These are phyloP conservation scores for Pteropus rufus DNA, from an alignment of 2,797 vertebrate species.

Conservation along the genomic window DNA sequence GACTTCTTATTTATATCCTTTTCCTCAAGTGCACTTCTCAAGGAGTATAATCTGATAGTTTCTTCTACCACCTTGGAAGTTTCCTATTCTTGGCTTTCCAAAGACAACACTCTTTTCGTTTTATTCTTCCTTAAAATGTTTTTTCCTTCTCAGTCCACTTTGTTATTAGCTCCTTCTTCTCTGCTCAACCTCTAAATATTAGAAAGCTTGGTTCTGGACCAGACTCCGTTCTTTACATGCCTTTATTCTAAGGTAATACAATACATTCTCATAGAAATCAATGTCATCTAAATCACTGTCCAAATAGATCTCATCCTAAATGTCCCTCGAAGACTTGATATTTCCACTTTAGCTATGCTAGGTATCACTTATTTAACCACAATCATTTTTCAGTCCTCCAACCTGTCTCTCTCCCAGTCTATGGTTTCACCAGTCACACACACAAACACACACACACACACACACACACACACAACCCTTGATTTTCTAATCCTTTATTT, in stretches of 20 bases:
- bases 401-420: background rate
- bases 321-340: background rate
- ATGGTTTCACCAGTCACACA: too few species aligned
- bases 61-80: background rate
- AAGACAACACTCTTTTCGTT: background rate
- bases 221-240: background rate
- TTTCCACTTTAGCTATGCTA: background rate
- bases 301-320: background rate
- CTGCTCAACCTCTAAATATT: background rate
- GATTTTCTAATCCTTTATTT: too few species aligned
- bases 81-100: background rate
- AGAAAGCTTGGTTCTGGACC: background rate
- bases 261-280: background rate
- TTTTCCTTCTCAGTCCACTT: background rate
- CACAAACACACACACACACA: too few species aligned
- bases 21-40: background rate
- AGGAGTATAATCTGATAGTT: background rate
- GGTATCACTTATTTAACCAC: background rate
- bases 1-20: background rate
- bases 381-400: background rate
- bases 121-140: background rate
- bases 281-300: background rate
- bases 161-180: background rate
- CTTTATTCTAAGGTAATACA: background rate
- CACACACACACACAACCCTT: background rate